Evolutionary conservation across 2,113 vertebrate species (phyloP).

Genomic region (Microcebus ravelobensis): DNA sequence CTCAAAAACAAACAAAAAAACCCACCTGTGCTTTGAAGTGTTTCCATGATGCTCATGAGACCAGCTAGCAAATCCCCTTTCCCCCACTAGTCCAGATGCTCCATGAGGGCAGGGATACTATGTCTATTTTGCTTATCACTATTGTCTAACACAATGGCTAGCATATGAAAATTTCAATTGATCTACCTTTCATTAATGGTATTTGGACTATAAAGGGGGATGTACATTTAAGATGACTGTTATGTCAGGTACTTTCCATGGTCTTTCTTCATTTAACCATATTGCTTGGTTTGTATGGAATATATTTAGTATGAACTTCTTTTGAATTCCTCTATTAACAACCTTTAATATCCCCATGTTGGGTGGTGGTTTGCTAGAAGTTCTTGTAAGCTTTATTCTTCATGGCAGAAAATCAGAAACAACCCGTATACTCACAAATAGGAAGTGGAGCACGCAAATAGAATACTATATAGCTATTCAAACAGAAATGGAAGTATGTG

Average conservation of each 20-base stretch:
- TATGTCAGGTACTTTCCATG: not conserved
- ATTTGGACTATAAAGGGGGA: not conserved
- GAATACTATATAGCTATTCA: not conserved
- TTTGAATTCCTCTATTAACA: constrained; percentile 20
- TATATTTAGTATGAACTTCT: not conserved
- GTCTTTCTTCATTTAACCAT: constrained; percentile 21
- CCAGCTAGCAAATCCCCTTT: not conserved
- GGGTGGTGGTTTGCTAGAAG: not conserved
- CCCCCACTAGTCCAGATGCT: not conserved
- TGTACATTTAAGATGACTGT: not conserved
- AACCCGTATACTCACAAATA: not conserved
- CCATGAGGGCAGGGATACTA: not conserved
- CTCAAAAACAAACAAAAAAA: too few species aligned
- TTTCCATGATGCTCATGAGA: not conserved
- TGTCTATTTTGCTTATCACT: not conserved
- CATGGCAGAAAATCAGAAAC: not conserved
- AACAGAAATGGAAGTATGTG: not conserved
- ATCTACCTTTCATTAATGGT: not conserved
- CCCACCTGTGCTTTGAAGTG: not conserved
- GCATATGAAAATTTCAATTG: not conserved
- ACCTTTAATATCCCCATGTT: not conserved
- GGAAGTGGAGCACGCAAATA: not conserved
- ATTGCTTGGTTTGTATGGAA: not conserved
- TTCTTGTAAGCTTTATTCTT: constrained; percentile 11
- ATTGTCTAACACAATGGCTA: not conserved